phyloP scores from a whole-genome alignment of 2,888 invertebrate genomes.

The Opisthograptis luteolata region DNA sequence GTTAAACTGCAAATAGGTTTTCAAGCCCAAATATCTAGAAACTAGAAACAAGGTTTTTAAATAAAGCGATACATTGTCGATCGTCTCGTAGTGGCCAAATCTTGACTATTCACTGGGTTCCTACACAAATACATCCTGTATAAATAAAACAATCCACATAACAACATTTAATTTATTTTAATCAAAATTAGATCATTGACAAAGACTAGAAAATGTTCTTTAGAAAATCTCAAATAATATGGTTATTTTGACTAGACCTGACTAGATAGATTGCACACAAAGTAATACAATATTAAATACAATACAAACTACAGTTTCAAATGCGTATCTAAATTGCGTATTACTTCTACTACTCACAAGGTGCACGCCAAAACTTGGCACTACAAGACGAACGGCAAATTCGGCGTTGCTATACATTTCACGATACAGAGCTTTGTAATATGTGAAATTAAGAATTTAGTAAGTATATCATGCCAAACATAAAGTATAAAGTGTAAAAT shows the following conservation, averaged over 20 bases:
- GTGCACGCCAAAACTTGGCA: conserved; percentile 71
- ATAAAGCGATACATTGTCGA: conserved; percentile 67
- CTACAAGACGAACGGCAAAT: conserved; percentile 79
- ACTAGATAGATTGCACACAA: conserved; percentile 68
- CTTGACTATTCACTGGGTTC: conserved; percentile 45
- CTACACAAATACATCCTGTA: conserved; percentile 39
- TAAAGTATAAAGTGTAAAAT: conserved; percentile 77
- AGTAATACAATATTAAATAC: conserved; percentile 45
- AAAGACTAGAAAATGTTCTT: conserved; percentile 56
- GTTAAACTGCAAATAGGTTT: conserved; percentile 29
- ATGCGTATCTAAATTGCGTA: conserved; percentile 51
- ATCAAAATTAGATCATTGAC: conserved; percentile 58
- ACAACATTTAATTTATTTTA: conserved; percentile 70
- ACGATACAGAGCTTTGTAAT: conserved; percentile 72
- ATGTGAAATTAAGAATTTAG: conserved; percentile 77
- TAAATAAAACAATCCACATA: conserved; percentile 76
- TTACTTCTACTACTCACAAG: conserved; percentile 51
- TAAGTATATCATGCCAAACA: conserved; percentile 83
- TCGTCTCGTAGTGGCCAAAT: conserved; percentile 76
- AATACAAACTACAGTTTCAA: conserved; percentile 45
- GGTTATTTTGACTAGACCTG: conserved; percentile 71
- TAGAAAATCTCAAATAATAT: conserved; percentile 42
- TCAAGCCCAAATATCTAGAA: conserved; percentile 71
- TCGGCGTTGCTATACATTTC: conserved; percentile 66
- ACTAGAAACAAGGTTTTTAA: conserved; percentile 51